Conservation (phyloP, 1,140 invertebrate species). For the Bombyx mandarina region DNA sequence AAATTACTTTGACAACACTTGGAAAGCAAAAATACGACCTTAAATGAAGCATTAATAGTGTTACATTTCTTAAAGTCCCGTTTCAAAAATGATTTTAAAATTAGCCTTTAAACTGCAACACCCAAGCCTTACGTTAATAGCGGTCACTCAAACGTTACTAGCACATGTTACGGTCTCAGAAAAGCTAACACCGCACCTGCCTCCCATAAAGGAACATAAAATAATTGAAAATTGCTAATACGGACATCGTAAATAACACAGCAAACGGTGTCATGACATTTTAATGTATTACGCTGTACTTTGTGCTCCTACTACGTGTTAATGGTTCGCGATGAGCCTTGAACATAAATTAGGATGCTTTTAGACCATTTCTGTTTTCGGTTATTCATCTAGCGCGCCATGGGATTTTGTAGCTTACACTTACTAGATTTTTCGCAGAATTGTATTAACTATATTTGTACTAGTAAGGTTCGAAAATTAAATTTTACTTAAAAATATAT, state of each 20-base stretch:
- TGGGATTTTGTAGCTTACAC: too few species aligned
- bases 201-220: slow-evolving; percentile 22
- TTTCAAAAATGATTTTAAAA: too few species aligned
- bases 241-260: slow-evolving; percentile 40
- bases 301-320: slow-evolving; percentile 34
- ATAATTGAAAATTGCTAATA: slow-evolving; percentile 55
- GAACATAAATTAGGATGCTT: slow-evolving; percentile 36
- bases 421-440: too few species aligned
- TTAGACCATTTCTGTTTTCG: slow-evolving; percentile 33
- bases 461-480: too few species aligned
- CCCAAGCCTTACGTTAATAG: too few species aligned
- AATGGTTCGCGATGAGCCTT: slow-evolving; percentile 38
- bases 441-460: too few species aligned
- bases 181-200: slow-evolving; percentile 25
- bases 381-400: slow-evolving; percentile 8
- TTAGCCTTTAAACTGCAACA: too few species aligned
- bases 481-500: too few species aligned
- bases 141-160: neutral
- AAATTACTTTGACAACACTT: too few species aligned
- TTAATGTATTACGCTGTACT: slow-evolving; percentile 52
- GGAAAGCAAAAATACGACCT: too few species aligned
- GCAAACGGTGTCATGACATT: slow-evolving; percentile 41
- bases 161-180: slow-evolving; percentile 4
- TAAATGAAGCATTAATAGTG: too few species aligned
- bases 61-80: too few species aligned